phyloP scores from a whole-genome alignment of 2,888 invertebrate species.

The Scelioninae gen. 2 region DNA sequence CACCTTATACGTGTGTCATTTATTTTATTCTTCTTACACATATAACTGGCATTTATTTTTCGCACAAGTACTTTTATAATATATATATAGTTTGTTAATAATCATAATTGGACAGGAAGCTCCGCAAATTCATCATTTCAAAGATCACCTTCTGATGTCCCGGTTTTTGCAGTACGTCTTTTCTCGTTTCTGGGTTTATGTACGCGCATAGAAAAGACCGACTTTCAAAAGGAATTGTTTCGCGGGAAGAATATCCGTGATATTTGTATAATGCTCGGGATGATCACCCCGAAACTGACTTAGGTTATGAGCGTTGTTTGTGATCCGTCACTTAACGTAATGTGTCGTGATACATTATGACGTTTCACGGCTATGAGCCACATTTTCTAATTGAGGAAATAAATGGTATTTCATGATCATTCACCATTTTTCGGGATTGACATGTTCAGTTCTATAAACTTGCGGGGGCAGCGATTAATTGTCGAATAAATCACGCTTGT shows the following conservation, averaged over 20 bases:
- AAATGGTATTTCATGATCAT: conserved; percentile 39
- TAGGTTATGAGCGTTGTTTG: conserved; percentile 36
- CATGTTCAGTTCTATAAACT: conserved; percentile 24
- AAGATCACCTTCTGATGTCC: too few species aligned
- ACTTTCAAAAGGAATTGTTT: conserved; percentile 31
- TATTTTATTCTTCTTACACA: too few species aligned
- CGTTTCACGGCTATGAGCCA: conserved; percentile 31
- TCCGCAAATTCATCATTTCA: too few species aligned
- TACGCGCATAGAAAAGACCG: conserved; percentile 1
- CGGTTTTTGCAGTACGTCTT: too few species aligned
- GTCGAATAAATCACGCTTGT: conserved; percentile 33
- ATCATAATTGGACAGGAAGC: too few species aligned
- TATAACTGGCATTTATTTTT: too few species aligned
- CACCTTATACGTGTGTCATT: too few species aligned
- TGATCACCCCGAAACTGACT: conserved; percentile 29
- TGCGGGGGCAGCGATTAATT: conserved; percentile 20
- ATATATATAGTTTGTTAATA: too few species aligned
- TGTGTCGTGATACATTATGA: conserved; percentile 48
- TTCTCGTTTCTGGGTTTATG: too few species aligned
- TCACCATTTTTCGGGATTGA: conserved; percentile 36
- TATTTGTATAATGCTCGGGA: conserved; percentile 21
- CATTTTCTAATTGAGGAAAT: conserved; percentile 32
- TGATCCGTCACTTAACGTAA: conserved; percentile 47
- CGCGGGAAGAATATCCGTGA: conserved; percentile 4
- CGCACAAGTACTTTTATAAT: too few species aligned